Base-by-base conservation (phyloP, 1,140 invertebrate species). In the Orius laevigatus region DNA sequence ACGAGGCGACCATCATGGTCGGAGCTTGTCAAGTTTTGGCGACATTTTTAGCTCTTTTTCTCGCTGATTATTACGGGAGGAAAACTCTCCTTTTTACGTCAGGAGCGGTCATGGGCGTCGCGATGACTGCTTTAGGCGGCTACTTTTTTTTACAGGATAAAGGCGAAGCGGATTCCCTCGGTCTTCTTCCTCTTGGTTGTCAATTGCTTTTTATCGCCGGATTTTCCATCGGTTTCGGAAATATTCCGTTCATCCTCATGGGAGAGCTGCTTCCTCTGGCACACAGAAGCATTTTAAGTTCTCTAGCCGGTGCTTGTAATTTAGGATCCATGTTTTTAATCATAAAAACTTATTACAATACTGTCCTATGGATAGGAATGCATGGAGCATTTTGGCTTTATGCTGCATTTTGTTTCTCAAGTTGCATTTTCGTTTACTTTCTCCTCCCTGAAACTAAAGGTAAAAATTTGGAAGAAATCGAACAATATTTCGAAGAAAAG, bases 1-100 rank as follows among this genome's bases (percentile, higher is more conserved):
- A 72, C 50, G 33, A 73, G 4, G 69, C 72, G 0, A 72, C 80
- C 4, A 75, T 82, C 8, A 63, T 81, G 14, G 70, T 84, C 36
- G 80, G 78, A 0, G 18, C 66, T 0, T 64, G 71, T 35, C 58
- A 62, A 67, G 68, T 63, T 49, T 32, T 72, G 0, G 70, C 71
- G 46, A 66, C 70, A 2, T 60, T 74, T 4, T 58, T 69, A 9
- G 69, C 72, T 0, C 64, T 70, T 0, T 49, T 66, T 1, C 59
- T 72, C 0, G 73, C 77, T 34, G 78, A 79, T 53, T 67, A 58
- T 12, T 55, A 63, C 3, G 73, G 73, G 1, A 53, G 73, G 40
- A 62, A 65, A 11, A 64, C 66, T 12, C 53, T 76, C 9, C 56
- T 75, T 9, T 53, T 71, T 1, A 42, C 61, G 12, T 65, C 65